phyloP scores from a whole-genome alignment of 37 sponge, comb jelly and placozoan species.

The Cliona cf. orientalis region DNA sequence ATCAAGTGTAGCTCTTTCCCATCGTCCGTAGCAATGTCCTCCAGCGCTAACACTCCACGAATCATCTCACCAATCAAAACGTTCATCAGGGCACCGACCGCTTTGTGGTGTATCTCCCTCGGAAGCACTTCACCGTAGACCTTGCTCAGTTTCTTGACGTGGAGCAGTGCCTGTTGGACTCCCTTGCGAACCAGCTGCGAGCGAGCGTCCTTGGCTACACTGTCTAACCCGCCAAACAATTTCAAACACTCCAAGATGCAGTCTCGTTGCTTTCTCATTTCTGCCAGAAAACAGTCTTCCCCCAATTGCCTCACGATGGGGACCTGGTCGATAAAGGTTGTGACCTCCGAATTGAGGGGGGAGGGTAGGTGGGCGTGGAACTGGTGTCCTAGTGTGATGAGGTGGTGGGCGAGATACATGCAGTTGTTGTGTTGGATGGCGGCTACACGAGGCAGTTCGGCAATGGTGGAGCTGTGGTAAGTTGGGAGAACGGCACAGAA shows the following conservation, averaged over 20 bases:
- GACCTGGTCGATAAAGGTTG: constrained; percentile 84
- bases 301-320: constrained; percentile 72
- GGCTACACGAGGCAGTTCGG: constrained; percentile 58
- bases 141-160: constrained; percentile 55
- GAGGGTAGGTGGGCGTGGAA: constrained; percentile 54
- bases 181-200: constrained; percentile 31
- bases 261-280: constrained; percentile 66
- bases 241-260: constrained; percentile 43
- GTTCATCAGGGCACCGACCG: constrained; percentile 56
- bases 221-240: constrained; percentile 25
- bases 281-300: constrained; percentile 70
- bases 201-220: constrained; percentile 37
- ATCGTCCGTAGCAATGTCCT: constrained; percentile 78
- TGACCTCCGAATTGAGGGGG: constrained; percentile 29
- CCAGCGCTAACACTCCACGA: constrained; percentile 56
- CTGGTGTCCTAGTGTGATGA: constrained; percentile 77
- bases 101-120: constrained; percentile 29
- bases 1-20: constrained; percentile 52
- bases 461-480: constrained; percentile 49
- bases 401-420: constrained; percentile 89
- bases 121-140: constrained; percentile 71
- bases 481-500: constrained; percentile 57
- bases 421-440: constrained; percentile 88
- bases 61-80: constrained; percentile 43
- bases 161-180: constrained; percentile 38